Conservation (phyloP, 2,797 vertebrate species). For the Sitta carolinensis region DNA sequence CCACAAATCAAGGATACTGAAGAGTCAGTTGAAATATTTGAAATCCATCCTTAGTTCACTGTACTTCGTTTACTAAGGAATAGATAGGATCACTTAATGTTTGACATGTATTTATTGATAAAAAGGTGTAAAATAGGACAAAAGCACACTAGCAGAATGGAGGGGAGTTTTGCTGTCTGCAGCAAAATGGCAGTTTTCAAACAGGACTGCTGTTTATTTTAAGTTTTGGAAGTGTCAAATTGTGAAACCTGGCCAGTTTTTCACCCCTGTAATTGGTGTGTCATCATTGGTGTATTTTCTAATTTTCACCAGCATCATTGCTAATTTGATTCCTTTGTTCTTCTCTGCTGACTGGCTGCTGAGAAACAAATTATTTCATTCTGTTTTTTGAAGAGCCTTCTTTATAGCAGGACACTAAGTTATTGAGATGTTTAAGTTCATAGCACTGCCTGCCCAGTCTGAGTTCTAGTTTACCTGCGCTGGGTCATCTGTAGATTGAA, state of each 20-base stretch:
- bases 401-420: not conserved
- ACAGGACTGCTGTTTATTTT: not conserved
- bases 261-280: not conserved
- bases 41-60: not conserved
- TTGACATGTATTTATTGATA: not conserved
- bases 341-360: not conserved
- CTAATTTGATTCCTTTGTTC: not conserved
- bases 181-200: not conserved
- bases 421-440: not conserved
- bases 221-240: not conserved
- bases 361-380: not conserved
- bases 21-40: not conserved
- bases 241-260: not conserved
- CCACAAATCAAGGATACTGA: not conserved
- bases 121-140: not conserved
- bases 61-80: not conserved
- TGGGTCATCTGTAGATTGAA: not conserved
- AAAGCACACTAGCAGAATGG: not conserved
- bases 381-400: not conserved
- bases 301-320: not conserved
- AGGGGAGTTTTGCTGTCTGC: not conserved
- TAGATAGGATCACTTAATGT: not conserved
- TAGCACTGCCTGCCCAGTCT: not conserved
- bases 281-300: not conserved
- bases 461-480: not conserved